These are phyloP conservation scores for Athrips mouffetella DNA, from an alignment of 2,888 invertebrate species.

Conservation along the genomic window DNA sequence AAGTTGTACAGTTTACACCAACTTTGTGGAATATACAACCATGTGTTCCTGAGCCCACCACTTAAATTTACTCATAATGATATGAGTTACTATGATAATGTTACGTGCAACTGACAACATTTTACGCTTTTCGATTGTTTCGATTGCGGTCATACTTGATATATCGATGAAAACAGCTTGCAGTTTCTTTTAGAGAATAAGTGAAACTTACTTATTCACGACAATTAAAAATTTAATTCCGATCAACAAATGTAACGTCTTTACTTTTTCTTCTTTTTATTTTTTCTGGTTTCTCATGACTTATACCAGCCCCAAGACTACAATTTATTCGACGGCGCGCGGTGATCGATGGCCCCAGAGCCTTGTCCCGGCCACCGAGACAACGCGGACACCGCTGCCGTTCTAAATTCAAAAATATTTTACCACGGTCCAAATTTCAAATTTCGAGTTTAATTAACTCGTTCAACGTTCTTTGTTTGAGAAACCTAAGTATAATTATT, in stretches of 20 bases:
- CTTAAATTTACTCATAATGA: no score
- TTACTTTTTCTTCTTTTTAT: slow-evolving; percentile 2
- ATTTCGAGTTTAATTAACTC: slow-evolving; percentile 43
- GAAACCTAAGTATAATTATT: slow-evolving; percentile 6
- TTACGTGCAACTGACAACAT: no score
- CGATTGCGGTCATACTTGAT: no score
- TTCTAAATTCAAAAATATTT: slow-evolving; percentile 46
- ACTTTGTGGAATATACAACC: no score
- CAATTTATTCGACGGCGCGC: slow-evolving; percentile 67
- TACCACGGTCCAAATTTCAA: slow-evolving; percentile 48
- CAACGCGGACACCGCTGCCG: slow-evolving; percentile 58
- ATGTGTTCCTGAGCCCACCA: no score
- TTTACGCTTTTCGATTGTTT: no score
- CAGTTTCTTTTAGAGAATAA: no score
- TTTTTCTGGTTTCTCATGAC: slow-evolving; percentile 16
- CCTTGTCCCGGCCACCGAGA: slow-evolving; percentile 53
- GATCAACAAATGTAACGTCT: slow-evolving; percentile 6
- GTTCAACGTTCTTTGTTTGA: slow-evolving; percentile 25
- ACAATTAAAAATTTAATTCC: slow-evolving; percentile 4
- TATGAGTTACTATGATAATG: no score
- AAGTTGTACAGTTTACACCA: no score
- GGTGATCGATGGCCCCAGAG: slow-evolving; percentile 68
- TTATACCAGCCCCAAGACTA: slow-evolving; percentile 38
- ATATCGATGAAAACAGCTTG: no score
- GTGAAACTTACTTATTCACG: neutral